Evolutionary conservation across 2,113 vertebrate species (phyloP).

Genomic region (Elanus axillaris): DNA sequence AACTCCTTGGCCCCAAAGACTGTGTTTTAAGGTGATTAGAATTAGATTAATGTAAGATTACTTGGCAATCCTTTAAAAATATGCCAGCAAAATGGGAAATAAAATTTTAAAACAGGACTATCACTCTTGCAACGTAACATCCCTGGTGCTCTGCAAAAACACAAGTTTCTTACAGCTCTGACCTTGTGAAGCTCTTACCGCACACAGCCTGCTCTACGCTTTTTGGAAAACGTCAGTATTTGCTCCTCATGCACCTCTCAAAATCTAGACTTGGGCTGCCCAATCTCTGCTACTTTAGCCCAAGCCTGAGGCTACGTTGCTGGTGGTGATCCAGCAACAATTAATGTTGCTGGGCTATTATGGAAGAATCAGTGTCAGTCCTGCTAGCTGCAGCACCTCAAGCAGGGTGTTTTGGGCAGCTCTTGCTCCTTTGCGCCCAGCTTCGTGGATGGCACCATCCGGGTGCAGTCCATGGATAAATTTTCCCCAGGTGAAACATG

Average conservation of each 20-base stretch:
- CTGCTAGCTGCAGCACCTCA: not conserved
- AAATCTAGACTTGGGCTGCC: not conserved
- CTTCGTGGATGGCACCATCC: not conserved
- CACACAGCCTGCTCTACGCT: not conserved
- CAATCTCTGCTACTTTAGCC: not conserved
- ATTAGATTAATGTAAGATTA: constrained; percentile 46
- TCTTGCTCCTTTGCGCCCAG: not conserved
- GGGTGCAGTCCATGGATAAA: not conserved
- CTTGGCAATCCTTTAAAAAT: constrained; percentile 16
- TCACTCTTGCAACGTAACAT: not conserved
- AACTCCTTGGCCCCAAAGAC: not conserved
- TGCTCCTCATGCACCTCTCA: not conserved
- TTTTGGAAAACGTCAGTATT: not conserved
- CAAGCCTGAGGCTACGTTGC: not conserved
- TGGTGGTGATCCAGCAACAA: rapidly evolving
- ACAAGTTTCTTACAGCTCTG: not conserved
- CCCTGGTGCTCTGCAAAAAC: not conserved
- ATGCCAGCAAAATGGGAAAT: constrained; percentile 8
- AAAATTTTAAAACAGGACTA: not conserved
- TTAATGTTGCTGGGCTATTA: not conserved
- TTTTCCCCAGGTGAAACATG: not conserved
- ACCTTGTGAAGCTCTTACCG: not conserved
- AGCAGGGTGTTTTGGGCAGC: not conserved
- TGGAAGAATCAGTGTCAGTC: rapidly evolving
- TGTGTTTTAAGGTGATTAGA: constrained; percentile 12